A percentile compares a stretch with the other conserved stretches of the same genome.
Evolutionary conservation across 2,113 vertebrate genomes (phyloP).

Genomic region (Rhizomys pruinosus): DNA sequence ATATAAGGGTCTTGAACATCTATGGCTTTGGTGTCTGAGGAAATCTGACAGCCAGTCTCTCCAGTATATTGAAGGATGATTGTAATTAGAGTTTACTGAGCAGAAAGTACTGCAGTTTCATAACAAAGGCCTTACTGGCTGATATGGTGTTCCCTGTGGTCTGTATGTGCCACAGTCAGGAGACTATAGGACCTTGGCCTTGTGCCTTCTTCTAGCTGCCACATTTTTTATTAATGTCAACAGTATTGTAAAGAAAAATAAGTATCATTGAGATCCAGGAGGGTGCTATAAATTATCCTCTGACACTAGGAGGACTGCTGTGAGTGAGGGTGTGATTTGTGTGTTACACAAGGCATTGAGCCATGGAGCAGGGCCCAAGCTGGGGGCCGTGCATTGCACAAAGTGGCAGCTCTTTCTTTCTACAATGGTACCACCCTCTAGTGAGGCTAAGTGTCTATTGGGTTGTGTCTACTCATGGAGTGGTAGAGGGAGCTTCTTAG

Average conservation of each 20-base stretch:
- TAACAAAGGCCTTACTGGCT: background rate
- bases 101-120: background rate
- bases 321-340: background rate
- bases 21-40: background rate
- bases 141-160: background rate
- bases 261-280: background rate
- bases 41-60: background rate
- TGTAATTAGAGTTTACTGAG: constrained; percentile 36
- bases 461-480: background rate
- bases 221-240: constrained; percentile 24
- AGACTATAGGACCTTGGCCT: background rate
- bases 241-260: background rate
- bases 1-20: background rate
- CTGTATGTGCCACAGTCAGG: background rate
- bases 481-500: background rate
- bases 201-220: background rate
- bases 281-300: background rate
- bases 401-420: background rate
- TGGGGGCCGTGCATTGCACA: background rate
- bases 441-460: background rate
- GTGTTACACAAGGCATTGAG: background rate
- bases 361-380: background rate
- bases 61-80: background rate
- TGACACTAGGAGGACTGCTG: background rate
- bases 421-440: background rate